phyloP scores from a whole-genome alignment of 2,888 invertebrate species.

The Metellina segmentata region DNA sequence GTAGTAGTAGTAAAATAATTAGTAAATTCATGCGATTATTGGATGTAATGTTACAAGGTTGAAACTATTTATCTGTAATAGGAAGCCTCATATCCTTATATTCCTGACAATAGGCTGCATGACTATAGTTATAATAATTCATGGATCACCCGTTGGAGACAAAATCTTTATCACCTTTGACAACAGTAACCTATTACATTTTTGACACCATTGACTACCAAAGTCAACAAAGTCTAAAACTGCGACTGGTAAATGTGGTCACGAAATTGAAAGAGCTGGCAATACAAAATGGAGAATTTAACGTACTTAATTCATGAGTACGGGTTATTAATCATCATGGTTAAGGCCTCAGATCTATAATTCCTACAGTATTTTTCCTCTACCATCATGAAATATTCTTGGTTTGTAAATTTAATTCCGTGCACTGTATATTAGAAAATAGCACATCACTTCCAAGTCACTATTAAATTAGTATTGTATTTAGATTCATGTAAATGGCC shows the following conservation, averaged over 20 bases:
- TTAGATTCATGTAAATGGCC: background rate
- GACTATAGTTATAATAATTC: too few species aligned
- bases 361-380: background rate
- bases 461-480: conserved; percentile 1
- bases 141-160: too few species aligned
- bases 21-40: too few species aligned
- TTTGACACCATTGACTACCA: too few species aligned
- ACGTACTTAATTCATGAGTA: background rate
- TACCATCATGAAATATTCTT: background rate
- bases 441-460: background rate
- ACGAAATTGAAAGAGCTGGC: background rate
- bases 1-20: too few species aligned
- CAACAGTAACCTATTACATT: too few species aligned
- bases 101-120: too few species aligned
- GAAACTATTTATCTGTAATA: too few species aligned
- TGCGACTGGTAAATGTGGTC: background rate
- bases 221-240: background rate
- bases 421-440: background rate
- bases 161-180: too few species aligned
- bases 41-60: too few species aligned
- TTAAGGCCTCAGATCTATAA: background rate
- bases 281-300: background rate
- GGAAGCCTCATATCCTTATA: too few species aligned
- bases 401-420: background rate
- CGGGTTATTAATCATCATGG: background rate